phyloP scores from a whole-genome alignment of 2,113 vertebrate genomes.

The Anhinga rufa region DNA sequence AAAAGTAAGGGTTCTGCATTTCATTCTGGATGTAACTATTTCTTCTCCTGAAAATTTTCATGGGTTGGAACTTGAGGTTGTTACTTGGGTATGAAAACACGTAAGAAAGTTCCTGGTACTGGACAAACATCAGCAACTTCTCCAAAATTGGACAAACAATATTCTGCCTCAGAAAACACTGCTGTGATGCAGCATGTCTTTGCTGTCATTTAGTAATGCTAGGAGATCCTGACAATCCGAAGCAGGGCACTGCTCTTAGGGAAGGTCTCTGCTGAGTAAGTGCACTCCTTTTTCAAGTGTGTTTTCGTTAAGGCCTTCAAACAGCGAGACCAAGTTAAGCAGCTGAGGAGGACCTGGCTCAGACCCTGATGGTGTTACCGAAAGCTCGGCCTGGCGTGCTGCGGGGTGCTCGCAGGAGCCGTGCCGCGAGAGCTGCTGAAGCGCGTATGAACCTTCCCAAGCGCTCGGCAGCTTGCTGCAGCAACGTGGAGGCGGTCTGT shows the following conservation, averaged over 20 bases:
- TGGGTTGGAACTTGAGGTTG: neutral
- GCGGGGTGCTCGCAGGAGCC: neutral
- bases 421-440: neutral
- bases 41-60: neutral
- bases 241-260: neutral
- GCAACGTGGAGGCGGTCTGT: neutral
- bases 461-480: neutral
- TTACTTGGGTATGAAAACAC: neutral
- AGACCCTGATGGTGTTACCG: neutral
- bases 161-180: neutral
- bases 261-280: neutral
- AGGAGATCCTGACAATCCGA: neutral
- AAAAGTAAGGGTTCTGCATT: neutral
- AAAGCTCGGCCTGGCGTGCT: neutral
- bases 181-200: neutral
- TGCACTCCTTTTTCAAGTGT: neutral
- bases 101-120: neutral
- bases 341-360: neutral
- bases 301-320: neutral
- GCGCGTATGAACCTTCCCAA: neutral
- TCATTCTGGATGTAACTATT: neutral
- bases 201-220: neutral
- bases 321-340: neutral
- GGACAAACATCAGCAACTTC: neutral
- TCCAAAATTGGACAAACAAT: neutral